These are phyloP conservation scores for Drosophila auraria DNA, from an alignment of 1,140 invertebrate genomes.

Conservation along the genomic window DNA sequence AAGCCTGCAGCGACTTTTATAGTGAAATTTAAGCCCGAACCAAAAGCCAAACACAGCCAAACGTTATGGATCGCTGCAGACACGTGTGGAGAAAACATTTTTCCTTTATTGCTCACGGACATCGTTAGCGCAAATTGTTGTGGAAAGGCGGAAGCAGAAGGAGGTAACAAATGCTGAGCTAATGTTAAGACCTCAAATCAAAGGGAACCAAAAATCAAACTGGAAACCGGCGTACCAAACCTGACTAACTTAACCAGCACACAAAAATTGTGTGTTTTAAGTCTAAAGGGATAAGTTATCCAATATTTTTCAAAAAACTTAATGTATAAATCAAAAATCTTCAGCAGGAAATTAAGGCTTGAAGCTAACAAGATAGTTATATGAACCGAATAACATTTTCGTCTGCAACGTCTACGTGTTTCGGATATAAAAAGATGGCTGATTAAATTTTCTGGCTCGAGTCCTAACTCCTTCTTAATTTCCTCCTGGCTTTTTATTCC, in stretches of 20 bases:
- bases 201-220: slow-evolving; percentile 26
- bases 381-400: slow-evolving; percentile 1
- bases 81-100: slow-evolving; percentile 54
- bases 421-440: slow-evolving; percentile 27
- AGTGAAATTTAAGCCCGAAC: slow-evolving; percentile 28
- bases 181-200: slow-evolving; percentile 30
- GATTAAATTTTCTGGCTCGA: slow-evolving; percentile 33
- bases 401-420: slow-evolving; percentile 13
- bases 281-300: neutral
- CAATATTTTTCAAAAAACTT: neutral
- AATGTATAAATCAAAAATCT: neutral
- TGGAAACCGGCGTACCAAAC: neutral
- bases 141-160: slow-evolving; percentile 40
- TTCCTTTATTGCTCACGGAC: slow-evolving; percentile 66
- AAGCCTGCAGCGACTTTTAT: slow-evolving; percentile 32
- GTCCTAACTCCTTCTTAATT: slow-evolving; percentile 3
- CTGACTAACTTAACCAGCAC: slow-evolving; percentile 15
- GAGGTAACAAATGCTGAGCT: slow-evolving; percentile 21
- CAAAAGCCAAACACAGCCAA: slow-evolving; percentile 9
- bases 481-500: neutral
- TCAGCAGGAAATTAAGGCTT: neutral
- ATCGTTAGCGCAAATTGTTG: slow-evolving; percentile 80
- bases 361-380: neutral
- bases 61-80: slow-evolving; percentile 43
- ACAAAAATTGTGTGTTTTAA: neutral